Conservation (phyloP, 2,888 invertebrate species). For the Clitarchus hookeri region DNA sequence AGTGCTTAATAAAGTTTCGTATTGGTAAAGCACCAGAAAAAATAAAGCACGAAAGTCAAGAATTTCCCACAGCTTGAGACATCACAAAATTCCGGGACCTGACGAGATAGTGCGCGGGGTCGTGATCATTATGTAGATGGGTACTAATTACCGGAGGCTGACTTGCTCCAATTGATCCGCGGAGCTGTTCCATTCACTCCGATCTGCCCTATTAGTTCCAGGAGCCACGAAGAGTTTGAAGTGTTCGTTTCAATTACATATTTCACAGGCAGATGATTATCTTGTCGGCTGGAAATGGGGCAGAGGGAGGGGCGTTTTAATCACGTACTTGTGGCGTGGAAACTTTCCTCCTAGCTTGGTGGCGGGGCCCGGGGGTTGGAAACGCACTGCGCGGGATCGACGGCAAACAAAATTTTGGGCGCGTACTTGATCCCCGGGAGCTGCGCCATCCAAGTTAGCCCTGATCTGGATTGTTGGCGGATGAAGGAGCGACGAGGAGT, state of each 20-base stretch:
- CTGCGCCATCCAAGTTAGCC: not conserved
- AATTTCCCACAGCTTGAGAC: too few species aligned
- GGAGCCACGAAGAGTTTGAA: not conserved
- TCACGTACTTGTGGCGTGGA: not conserved
- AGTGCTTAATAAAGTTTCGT: too few species aligned
- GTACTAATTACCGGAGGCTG: not conserved
- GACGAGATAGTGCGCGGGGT: too few species aligned
- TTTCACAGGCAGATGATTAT: not conserved
- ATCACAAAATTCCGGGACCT: too few species aligned
- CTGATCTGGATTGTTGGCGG: not conserved
- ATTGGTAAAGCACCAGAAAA: too few species aligned
- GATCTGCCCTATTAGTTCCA: not conserved
- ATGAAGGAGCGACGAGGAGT: not conserved
- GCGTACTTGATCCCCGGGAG: not conserved
- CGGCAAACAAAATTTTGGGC: not conserved
- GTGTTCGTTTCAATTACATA: conserved; percentile 14
- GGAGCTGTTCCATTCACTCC: not conserved
- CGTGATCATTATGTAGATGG: not conserved
- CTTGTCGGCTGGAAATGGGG: not conserved
- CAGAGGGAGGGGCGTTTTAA: not conserved
- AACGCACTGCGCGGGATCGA: not conserved
- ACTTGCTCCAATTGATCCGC: not conserved
- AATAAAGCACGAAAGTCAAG: too few species aligned
- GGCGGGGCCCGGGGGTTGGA: not conserved
- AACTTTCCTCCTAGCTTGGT: not conserved